A percentile compares a stretch with the other conserved stretches of the same genome.
phyloP scores from a whole-genome alignment of 2,888 invertebrate genomes.

The Conchocele bisecta region DNA sequence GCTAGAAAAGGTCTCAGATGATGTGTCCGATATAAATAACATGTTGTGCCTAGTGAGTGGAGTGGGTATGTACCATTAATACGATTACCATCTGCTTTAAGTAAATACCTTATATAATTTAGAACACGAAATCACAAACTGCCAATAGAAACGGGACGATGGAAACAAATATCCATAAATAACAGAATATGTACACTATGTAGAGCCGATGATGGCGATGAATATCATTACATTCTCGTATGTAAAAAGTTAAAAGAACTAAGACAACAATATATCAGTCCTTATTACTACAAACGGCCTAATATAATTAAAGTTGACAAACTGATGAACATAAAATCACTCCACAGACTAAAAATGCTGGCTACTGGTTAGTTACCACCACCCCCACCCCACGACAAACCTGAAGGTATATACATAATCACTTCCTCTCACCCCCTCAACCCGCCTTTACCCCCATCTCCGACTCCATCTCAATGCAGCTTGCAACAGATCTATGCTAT shows the following conservation, averaged over 20 bases:
- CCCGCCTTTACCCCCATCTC: too few relatives aligned
- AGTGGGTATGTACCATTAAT: too few relatives aligned
- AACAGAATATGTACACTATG: background rate
- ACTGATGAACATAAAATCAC: slow-evolving; percentile 3
- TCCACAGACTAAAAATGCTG: too few relatives aligned
- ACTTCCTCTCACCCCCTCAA: too few relatives aligned
- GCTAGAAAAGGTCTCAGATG: too few relatives aligned
- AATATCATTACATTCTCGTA: background rate
- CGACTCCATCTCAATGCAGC: too few relatives aligned
- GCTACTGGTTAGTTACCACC: too few relatives aligned
- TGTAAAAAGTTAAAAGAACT: background rate
- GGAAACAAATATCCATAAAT: background rate
- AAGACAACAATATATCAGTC: background rate
- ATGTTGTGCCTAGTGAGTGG: too few relatives aligned
- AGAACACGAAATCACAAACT: background rate
- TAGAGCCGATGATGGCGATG: background rate
- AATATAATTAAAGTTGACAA: background rate
- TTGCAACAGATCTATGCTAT: too few relatives aligned
- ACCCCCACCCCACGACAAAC: too few relatives aligned
- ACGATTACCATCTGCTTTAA: background rate
- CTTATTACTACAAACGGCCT: background rate
- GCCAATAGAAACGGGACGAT: background rate
- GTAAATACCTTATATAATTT: background rate
- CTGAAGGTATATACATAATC: too few relatives aligned
- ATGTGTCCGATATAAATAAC: too few relatives aligned